Evolutionary conservation across 2,113 vertebrate species (phyloP), one percentile per base, ranked within the genome.

Genomic region (Heterotilapia buettikoferi): DNA sequence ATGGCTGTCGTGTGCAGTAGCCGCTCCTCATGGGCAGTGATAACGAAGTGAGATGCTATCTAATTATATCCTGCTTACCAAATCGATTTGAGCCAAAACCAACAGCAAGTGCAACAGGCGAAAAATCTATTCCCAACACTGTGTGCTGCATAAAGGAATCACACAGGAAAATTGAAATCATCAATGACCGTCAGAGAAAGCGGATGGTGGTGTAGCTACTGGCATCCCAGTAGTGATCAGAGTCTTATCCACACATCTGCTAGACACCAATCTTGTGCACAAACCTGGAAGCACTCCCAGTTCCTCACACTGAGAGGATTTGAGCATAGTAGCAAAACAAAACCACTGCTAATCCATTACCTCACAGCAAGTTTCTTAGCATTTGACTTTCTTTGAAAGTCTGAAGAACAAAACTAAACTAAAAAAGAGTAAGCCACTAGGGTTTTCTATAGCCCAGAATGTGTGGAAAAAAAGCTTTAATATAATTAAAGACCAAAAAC

Each of bases 11-110:
- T 57, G 83, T 21, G 33, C 53, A 52, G 61, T 50, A 40, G 57
- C 73, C 21, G 26, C 83, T 80, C 47, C 83, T 92, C 86, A 26
- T 31, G 82, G 82, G 91, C 92, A 92, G 90, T 81, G 86, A 91
- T 87, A 89, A 92, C 89, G 56, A 92, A 93, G 79, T 71, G 66
- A 89, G 87, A 92, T 84, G 80, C 89, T 71, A 85, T 91, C 90
- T 94, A 94, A 95, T 95, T 93, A 94, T 94, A 92, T 94, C 73
- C 84, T 82, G 82, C 88, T 94, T 93, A 88, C 90, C 80, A 79
- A 94, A 95, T 95, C 90, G 86, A 95, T 96, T 93, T 31, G n/a
- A 93, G 88, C 86, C 93, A 91, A 89, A 90, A 94, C 94, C 85
- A 94, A 92, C 68, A 84, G 86, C 90, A 88, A 94, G 85, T 86